phyloP scores from a whole-genome alignment of 2,797 vertebrate species.

The Phrynocephalus vlangalii region DNA sequence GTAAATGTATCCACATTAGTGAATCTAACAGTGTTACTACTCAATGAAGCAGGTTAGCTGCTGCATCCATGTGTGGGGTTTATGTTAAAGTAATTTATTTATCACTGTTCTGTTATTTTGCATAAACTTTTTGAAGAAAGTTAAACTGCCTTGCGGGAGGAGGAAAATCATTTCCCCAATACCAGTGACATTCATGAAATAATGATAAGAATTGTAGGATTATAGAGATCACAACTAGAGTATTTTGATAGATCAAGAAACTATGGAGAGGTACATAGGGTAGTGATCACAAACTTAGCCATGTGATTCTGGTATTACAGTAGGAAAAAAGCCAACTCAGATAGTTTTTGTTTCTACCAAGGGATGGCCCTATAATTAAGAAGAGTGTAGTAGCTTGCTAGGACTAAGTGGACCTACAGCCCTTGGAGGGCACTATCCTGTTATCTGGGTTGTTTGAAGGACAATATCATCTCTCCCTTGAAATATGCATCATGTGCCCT shows the following conservation, averaged over 20 bases:
- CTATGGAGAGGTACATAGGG: neutral
- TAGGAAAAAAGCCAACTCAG: neutral
- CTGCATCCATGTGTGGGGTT: neutral
- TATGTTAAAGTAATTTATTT: neutral
- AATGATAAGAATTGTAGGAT: conserved; percentile 56
- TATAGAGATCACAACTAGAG: neutral
- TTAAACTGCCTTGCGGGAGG: conserved; percentile 23
- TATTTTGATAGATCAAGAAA: neutral
- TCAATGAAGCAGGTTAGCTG: neutral
- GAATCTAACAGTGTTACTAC: neutral
- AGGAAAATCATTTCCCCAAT: conserved; percentile 10
- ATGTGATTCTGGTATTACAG: neutral
- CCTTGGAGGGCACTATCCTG: no score
- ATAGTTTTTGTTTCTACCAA: neutral
- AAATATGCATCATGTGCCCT: no score
- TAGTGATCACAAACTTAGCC: neutral
- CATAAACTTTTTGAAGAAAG: conserved; percentile 14
- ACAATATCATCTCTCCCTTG: no score
- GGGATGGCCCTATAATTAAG: neutral
- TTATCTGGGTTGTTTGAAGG: no score
- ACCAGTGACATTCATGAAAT: conserved; percentile 30
- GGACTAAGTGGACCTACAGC: no score
- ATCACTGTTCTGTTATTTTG: conserved; percentile 13
- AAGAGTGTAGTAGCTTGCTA: no score
- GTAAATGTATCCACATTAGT: neutral